Evolutionary conservation across 2,797 vertebrate species (phyloP).

Genomic region (Hydrophis major): DNA sequence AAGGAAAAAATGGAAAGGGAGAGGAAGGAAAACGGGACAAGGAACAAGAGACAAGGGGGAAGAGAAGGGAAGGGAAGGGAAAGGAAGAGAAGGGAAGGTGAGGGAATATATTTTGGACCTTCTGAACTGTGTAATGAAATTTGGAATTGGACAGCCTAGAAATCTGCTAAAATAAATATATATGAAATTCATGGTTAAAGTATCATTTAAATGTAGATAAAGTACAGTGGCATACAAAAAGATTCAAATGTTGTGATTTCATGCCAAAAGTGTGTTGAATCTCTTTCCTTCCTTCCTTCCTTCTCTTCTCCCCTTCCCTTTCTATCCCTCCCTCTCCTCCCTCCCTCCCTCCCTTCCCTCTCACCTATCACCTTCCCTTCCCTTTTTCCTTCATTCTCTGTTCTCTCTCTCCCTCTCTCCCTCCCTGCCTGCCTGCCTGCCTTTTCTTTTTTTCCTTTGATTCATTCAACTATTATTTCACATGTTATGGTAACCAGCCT

Average conservation of each 20-base stretch:
- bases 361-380: too few species aligned
- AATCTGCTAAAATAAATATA: neutral
- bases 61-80: neutral
- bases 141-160: neutral
- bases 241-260: neutral
- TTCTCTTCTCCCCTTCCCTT: neutral
- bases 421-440: neutral
- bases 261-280: neutral
- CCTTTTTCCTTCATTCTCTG: too few species aligned
- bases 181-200: neutral
- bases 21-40: neutral
- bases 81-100: neutral
- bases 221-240: neutral
- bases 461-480: neutral
- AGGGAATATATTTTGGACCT: neutral
- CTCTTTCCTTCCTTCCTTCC: neutral
- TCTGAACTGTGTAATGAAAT: neutral
- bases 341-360: too few species aligned
- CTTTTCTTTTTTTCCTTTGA: neutral
- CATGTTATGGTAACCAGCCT: neutral
- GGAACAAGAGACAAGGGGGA: neutral
- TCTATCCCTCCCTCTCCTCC: too few species aligned
- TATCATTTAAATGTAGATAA: neutral
- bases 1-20: neutral
- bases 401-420: neutral